Conservation (phyloP, 2,888 invertebrate genomes). For the Drosophila nr. perissopoda region DNA sequence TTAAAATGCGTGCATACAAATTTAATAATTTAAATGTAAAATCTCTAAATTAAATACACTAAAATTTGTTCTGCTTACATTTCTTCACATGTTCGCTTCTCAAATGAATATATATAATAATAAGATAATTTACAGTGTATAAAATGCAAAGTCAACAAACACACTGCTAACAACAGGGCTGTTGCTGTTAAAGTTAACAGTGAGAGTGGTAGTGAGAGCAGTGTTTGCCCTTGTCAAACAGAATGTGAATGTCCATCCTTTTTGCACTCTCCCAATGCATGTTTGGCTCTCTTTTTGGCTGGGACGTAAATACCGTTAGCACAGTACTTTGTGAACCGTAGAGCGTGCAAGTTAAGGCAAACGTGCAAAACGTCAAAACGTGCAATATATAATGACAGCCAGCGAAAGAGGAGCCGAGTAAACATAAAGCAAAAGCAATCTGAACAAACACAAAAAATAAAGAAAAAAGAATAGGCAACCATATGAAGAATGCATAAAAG, state of each 20-base stretch:
- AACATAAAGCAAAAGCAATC: constrained; percentile 28
- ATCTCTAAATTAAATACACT: background rate
- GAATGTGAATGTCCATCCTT: constrained; percentile 9
- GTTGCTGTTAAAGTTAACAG: constrained; percentile 16
- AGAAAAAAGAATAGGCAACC: background rate
- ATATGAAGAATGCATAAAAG: constrained; percentile 18
- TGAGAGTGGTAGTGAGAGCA: constrained; percentile 1
- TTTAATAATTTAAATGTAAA: background rate
- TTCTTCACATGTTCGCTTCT: background rate
- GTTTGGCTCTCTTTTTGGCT: constrained; percentile 36
- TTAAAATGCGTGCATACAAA: background rate
- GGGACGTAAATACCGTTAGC: constrained; percentile 70
- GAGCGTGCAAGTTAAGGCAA: constrained; percentile 69
- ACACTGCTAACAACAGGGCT: constrained; percentile 17
- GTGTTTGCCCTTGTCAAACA: constrained; percentile 33
- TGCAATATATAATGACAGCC: constrained; percentile 35
- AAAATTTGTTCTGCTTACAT: background rate
- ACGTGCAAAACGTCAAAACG: constrained; percentile 21
- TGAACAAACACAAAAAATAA: constrained; percentile 18
- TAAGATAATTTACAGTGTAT: background rate
- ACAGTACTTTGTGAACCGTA: constrained; percentile 80
- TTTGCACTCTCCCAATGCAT: constrained; percentile 11
- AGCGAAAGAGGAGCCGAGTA: constrained; percentile 18
- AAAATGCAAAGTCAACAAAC: constrained; percentile 1
- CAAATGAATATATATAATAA: background rate